Conservation (phyloP, 2,113 vertebrate species). For the Neotoma lepida region DNA sequence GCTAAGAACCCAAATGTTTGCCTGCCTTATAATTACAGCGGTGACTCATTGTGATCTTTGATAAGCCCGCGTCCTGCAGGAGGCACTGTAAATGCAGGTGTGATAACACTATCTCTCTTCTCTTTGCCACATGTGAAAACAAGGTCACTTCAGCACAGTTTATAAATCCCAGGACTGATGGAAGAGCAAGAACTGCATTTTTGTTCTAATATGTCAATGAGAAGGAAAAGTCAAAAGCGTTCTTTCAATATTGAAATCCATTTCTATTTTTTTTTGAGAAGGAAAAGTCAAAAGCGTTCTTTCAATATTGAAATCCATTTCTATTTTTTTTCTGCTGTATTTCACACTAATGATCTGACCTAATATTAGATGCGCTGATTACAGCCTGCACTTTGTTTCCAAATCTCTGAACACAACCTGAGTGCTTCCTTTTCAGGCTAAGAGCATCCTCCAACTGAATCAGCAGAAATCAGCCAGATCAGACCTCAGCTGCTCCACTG, state of each 20-base stretch:
- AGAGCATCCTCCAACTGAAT: conserved; percentile 54
- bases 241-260: background rate
- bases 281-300: background rate
- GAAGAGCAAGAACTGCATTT: background rate
- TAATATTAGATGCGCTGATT: conserved; percentile 66
- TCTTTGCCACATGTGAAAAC: background rate
- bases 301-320: conserved; percentile 14
- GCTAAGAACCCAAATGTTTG: conserved; percentile 25
- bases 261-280: conserved; percentile 59
- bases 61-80: conserved; percentile 25
- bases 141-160: conserved; percentile 29
- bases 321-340: conserved; percentile 44
- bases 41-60: conserved; percentile 42
- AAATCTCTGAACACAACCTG: conserved; percentile 67
- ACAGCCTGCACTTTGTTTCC: background rate
- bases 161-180: conserved; percentile 25
- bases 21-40: background rate
- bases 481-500: conserved; percentile 80
- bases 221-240: background rate
- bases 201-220: background rate
- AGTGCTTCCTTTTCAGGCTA: conserved; percentile 64
- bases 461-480: conserved; percentile 79
- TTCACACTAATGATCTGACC: conserved; percentile 55
- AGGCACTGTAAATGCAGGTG: background rate
- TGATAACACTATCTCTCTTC: conserved; percentile 20